Evolutionary conservation across 2,113 vertebrate species (phyloP).

Genomic region (Centrocercus urophasianus): DNA sequence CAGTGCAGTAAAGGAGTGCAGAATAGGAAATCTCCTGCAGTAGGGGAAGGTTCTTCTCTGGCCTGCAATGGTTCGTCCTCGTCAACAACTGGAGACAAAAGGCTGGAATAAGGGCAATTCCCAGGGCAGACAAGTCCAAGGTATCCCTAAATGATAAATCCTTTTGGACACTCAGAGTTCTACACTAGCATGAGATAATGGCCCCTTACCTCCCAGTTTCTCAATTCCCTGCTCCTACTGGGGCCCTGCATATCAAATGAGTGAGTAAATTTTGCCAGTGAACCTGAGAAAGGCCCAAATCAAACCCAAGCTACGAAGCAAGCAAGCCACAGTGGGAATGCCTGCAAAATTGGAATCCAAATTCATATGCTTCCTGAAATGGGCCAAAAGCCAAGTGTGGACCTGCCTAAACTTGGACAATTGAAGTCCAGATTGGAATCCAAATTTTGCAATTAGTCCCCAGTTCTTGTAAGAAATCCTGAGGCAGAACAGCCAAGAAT

Average conservation of each 20-base stretch:
- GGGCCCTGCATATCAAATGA: not conserved
- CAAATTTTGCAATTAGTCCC: constrained; percentile 34
- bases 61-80: not conserved
- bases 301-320: constrained; percentile 1
- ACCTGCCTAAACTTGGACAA: not conserved
- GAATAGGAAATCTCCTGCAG: not conserved
- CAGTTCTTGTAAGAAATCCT: not conserved
- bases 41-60: not conserved
- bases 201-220: not conserved
- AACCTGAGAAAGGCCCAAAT: constrained; percentile 14
- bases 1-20: not conserved
- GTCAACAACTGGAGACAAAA: not conserved
- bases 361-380: not conserved
- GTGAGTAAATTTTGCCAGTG: constrained; percentile 10
- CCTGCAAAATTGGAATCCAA: constrained; percentile 37
- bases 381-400: not conserved
- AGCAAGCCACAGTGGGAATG: not conserved
- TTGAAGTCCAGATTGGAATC: constrained; percentile 22
- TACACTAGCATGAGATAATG: not conserved
- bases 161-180: not conserved
- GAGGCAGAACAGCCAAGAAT: not conserved
- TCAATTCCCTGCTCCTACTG: constrained; percentile 1
- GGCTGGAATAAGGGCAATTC: constrained; percentile 30
- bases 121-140: constrained; percentile 1
- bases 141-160: not conserved